These are phyloP conservation scores for Pelodiscus sinensis DNA, from an alignment of 2,113 vertebrate genomes.

Conservation along the genomic window DNA sequence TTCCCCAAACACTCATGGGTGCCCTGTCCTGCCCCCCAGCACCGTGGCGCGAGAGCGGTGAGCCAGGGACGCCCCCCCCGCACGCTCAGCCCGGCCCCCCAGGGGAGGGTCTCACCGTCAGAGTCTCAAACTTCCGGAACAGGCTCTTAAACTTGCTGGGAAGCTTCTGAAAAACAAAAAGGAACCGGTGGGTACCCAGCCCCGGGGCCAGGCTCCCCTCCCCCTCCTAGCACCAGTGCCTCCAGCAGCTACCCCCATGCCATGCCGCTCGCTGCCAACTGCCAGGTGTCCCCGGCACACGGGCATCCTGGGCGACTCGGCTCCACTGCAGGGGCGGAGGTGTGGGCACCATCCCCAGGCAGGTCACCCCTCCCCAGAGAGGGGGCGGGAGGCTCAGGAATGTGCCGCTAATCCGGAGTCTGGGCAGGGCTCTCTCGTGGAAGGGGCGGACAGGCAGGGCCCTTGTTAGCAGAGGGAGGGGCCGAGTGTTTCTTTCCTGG, in stretches of 20 bases:
- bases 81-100: not conserved
- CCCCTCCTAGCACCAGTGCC: not conserved
- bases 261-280: not conserved
- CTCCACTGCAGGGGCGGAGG: not conserved
- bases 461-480: not conserved
- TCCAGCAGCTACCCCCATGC: too few species aligned
- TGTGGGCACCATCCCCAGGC: not conserved
- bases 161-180: constrained; percentile 84
- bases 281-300: not conserved
- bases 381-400: not conserved
- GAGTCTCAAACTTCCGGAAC: constrained; percentile 94
- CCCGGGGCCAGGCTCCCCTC: not conserved
- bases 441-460: not conserved
- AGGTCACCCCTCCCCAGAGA: not conserved
- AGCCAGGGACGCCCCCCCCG: not conserved
- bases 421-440: not conserved
- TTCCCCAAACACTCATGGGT: too few species aligned
- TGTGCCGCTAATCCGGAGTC: not conserved
- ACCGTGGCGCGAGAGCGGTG: not conserved
- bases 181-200: accelerated
- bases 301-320: not conserved
- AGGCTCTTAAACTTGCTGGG: constrained; percentile 97
- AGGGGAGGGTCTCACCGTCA: constrained; percentile 83
- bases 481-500: not conserved
- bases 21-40: too few species aligned